Percentiles rank a stretch among this genome's conserved stretches.
Conservation (phyloP, 2,797 vertebrate species). For the Sebastes glaucus region DNA sequence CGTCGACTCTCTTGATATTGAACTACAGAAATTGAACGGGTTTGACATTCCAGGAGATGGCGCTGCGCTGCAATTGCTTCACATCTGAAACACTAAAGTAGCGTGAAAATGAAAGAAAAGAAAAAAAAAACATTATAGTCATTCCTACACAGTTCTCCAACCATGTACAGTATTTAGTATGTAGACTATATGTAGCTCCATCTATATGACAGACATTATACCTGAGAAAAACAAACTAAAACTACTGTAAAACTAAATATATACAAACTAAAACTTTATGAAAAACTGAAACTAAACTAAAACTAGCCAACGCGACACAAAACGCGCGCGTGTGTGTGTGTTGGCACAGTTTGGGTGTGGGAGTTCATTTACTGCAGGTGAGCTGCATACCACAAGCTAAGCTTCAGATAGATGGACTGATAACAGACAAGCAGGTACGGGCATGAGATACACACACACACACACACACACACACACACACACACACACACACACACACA, state of each 20-base stretch:
- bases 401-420: slow-evolving; percentile 63
- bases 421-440: slow-evolving; percentile 64
- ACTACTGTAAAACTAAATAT: not conserved
- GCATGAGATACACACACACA: slow-evolving; percentile 28
- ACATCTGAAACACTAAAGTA: not conserved
- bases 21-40: not conserved
- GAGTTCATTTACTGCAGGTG: slow-evolving; percentile 64
- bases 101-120: not conserved
- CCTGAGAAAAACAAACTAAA: not conserved
- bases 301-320: not conserved
- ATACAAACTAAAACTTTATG: not conserved
- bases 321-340: not conserved
- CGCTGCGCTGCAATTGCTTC: not conserved
- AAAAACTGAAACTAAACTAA: not conserved
- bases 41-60: too few relatives aligned
- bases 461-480: slow-evolving; percentile 11
- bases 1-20: not conserved
- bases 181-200: not conserved
- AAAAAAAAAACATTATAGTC: not conserved
- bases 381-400: slow-evolving; percentile 67
- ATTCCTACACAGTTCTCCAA: not conserved
- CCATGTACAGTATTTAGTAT: not conserved
- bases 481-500: not conserved
- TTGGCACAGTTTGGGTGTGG: slow-evolving; percentile 38
- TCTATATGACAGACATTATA: not conserved